Evolutionary conservation across 2,797 vertebrate species (phyloP).

Genomic region (Notolepis coatsorum): DNA sequence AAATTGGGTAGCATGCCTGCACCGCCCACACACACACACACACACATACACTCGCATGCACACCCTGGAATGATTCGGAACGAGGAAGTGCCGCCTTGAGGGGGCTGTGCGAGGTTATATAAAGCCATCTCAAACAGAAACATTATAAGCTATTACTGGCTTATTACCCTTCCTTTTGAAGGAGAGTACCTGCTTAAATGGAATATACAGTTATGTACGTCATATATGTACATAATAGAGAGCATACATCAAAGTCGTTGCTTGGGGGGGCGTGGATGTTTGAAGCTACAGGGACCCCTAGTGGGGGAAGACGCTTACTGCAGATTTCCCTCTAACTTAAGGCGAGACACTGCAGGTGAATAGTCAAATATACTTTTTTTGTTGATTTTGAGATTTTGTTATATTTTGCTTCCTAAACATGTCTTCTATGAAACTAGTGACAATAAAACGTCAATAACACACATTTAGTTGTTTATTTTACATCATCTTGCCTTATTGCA

Average conservation of each 20-base stretch:
- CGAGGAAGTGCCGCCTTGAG: constrained; percentile 40
- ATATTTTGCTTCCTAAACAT: too few relatives aligned
- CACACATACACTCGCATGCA: constrained; percentile 54
- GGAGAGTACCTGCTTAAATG: background rate
- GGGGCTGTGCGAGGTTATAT: constrained; percentile 41
- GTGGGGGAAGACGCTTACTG: too few relatives aligned
- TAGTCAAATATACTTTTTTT: too few relatives aligned
- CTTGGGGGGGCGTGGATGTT: background rate
- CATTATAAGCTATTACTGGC: too few relatives aligned
- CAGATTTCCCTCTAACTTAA: too few relatives aligned
- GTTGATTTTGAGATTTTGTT: too few relatives aligned
- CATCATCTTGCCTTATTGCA: too few relatives aligned
- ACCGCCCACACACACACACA: too few relatives aligned
- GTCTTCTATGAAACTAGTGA: too few relatives aligned
- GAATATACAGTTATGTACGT: background rate
- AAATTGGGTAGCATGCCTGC: background rate
- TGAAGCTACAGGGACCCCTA: constrained; percentile 19
- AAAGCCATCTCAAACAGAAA: constrained; percentile 27
- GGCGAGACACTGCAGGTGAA: too few relatives aligned
- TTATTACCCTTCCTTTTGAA: background rate
- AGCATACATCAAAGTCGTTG: constrained; percentile 6
- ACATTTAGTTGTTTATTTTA: too few relatives aligned
- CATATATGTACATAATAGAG: background rate
- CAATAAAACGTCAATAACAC: too few relatives aligned
- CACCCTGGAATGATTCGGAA: constrained; percentile 29